Base-by-base conservation (phyloP, 2,797 vertebrate genomes). In the Alectoris magna region DNA sequence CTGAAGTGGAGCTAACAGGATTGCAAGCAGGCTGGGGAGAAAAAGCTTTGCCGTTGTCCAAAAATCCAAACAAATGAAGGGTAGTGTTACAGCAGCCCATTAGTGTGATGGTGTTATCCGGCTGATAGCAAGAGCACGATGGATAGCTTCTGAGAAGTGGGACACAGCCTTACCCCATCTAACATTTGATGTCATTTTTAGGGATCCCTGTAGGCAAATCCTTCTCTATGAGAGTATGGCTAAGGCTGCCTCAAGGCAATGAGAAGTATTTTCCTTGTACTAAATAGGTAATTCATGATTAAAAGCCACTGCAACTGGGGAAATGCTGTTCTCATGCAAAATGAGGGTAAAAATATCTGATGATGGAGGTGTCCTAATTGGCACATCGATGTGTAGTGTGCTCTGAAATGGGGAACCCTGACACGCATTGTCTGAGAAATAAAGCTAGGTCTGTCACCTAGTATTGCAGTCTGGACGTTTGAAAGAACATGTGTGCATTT, bases 321-420 rank as follows among this genome's bases (percentile, higher is more conserved):
- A 91, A 91, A 59, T 59, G 24, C 38, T 56, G 4, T 73, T 97
- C 95, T 66, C 21, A n/a, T 78, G 12, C 59, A 66, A 39, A 75
- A 70, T 85, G 36, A 72, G 60, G 38, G 76, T 93, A 55, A 88
- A 89, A 91, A 16, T 39, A 31, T 83, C 58, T 91, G 82, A 91
- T 96, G 91, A 82, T 31, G 72, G 56, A 69, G 88, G 48, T 63
- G 82, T 72, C 13, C 4, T 89, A 91, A 92, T 96, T 74, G 84
- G 68, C 87, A 36, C 46, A 12, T 87, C 66, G 75, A 26, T 27
- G 84, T 58, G 66, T 58, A 76, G 39, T 31, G 38, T 67, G 55
- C 75, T 62, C 73, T 95, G 84, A 67, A 69, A 90, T 63, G 66
- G 62, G 84, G 59, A 91, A 58, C 29, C 14, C 15, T 53, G 69